These are phyloP conservation scores for Lophotis ruficrista DNA, from an alignment of 2,113 vertebrate genomes.

Conservation along the genomic window DNA sequence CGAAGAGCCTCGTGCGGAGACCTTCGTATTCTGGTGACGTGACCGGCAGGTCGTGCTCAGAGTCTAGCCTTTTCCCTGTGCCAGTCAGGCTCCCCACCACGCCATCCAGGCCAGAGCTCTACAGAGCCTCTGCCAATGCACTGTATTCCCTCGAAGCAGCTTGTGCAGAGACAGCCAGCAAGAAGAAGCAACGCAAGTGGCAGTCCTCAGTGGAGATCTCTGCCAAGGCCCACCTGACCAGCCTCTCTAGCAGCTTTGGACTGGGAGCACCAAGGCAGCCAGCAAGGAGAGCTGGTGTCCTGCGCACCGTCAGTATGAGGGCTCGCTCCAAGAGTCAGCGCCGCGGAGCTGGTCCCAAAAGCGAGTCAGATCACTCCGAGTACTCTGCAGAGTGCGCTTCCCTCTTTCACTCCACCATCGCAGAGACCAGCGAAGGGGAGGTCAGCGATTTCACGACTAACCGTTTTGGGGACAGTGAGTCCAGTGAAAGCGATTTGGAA, in stretches of 20 bases:
- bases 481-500: conserved; percentile 79
- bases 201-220: conserved; percentile 79
- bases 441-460: conserved; percentile 87
- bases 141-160: conserved; percentile 48
- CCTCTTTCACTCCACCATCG: conserved; percentile 85
- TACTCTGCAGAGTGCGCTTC: conserved; percentile 83
- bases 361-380: conserved; percentile 81
- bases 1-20: conserved; percentile 18
- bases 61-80: conserved; percentile 80
- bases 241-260: conserved; percentile 43
- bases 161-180: conserved; percentile 13
- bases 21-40: conserved; percentile 59
- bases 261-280: conserved; percentile 1
- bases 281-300: conserved; percentile 44
- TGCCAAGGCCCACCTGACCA: conserved; percentile 11
- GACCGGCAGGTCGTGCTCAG: conserved; percentile 79
- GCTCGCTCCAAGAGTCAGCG: conserved; percentile 59
- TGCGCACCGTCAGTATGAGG: conserved; percentile 58
- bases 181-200: conserved; percentile 79
- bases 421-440: conserved; percentile 87
- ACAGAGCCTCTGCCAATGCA: conserved; percentile 41
- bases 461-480: conserved; percentile 88
- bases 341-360: conserved; percentile 61
- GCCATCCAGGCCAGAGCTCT: conserved; percentile 41
- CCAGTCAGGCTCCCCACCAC: conserved; percentile 59